Conservation (phyloP, 2,113 vertebrate species). For the Ciconia stormi region DNA sequence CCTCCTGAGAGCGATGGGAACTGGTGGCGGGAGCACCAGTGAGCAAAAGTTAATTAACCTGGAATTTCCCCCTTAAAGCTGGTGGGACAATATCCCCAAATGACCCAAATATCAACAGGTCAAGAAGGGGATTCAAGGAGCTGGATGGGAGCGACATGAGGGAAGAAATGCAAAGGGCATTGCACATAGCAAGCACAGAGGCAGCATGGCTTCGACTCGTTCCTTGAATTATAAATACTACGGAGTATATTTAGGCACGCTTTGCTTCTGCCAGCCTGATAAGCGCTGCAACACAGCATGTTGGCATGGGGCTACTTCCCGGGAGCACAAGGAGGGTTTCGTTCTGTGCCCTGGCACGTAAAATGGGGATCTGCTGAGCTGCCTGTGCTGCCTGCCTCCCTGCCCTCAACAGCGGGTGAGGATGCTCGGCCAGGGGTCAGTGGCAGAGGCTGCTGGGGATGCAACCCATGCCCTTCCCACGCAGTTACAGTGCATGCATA, state of each 20-base stretch:
- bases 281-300: neutral
- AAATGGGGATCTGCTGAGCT: neutral
- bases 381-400: neutral
- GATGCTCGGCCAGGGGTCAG: neutral
- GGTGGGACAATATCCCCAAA: neutral
- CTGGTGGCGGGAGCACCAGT: fast-evolving
- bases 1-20: neutral
- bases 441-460: neutral
- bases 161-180: neutral
- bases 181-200: neutral
- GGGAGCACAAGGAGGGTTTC: neutral
- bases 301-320: neutral
- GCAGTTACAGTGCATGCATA: neutral
- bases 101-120: neutral
- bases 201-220: fast-evolving
- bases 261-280: neutral
- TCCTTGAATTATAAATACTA: neutral
- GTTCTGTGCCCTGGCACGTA: fast-evolving
- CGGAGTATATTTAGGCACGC: neutral
- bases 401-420: neutral
- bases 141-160: neutral
- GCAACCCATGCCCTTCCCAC: neutral
- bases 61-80: neutral
- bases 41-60: neutral
- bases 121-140: neutral